Percentiles rank a stretch among this genome's conserved stretches.
Conservation (phyloP, 2,797 vertebrate genomes). For the Manis pentadactyla region DNA sequence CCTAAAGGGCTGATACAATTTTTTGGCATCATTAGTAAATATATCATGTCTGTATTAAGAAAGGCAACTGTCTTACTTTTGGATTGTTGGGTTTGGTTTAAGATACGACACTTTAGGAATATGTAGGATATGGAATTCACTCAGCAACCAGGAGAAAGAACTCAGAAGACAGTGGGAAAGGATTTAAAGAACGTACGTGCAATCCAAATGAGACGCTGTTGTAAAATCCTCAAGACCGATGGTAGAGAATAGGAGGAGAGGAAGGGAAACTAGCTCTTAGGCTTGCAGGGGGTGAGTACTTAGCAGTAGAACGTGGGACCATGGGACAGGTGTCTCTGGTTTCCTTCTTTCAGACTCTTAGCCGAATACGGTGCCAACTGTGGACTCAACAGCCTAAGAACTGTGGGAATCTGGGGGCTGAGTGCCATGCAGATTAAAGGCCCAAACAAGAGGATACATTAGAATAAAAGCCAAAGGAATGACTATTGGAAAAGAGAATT, state of each 20-base stretch:
- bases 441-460: not conserved
- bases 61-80: not conserved
- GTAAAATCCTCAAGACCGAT: not conserved
- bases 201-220: not conserved
- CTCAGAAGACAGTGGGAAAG: not conserved
- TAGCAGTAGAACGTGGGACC: not conserved
- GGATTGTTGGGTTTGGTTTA: not conserved
- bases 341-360: not conserved
- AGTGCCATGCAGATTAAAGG: not conserved
- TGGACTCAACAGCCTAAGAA: conserved; percentile 21
- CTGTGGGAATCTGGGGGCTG: not conserved
- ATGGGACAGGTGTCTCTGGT: not conserved
- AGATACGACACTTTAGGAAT: not conserved
- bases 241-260: not conserved
- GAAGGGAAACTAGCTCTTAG: not conserved
- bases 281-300: not conserved
- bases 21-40: conserved; percentile 24
- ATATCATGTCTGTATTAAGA: not conserved
- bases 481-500: conserved; percentile 8
- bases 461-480: conserved; percentile 15
- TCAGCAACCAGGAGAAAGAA: not conserved
- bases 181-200: not conserved
- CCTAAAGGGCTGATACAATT: not conserved
- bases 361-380: not conserved
- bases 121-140: not conserved